Evolutionary conservation across 2,888 invertebrate species (phyloP), one percentile per base, ranked within the genome.

Genomic region (Metacarcinus magister): DNA sequence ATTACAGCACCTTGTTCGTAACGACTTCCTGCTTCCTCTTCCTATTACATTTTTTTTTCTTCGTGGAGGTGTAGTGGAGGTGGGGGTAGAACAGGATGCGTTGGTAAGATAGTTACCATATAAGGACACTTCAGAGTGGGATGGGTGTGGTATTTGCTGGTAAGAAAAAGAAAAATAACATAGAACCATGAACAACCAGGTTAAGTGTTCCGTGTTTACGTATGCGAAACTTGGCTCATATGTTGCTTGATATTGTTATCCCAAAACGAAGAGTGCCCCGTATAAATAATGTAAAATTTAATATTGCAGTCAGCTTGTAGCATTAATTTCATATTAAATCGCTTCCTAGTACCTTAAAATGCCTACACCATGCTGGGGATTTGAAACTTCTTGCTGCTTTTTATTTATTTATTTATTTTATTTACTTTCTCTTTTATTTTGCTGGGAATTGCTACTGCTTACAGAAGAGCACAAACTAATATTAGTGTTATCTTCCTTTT

Each of bases 21-120:
- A 32, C 32, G 13, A 82, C 82, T 82, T 82, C 82, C 82, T 82
- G 82, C 82, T 82, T 82, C 82, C 82, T 82, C 28, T 82, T 82
- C 82, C 82, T 32, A 8, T 8, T 82, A 32, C 10, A 2, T 82
- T 82, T 32, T 46, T 92, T 46, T 44, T 32, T 19, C 23, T 48
- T 46, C n/a, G n/a, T 43, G 48, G 43, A 0, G 91, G 91, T 67
- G 90, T 0, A 19, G 8, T 10, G 90, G 44, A 2, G 44, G 87
- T 87, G 87, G 32, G 90, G 43, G 16, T 67, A n/a, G 82, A 82
- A 82, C 32, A 32, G 82, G 28, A 28, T 28, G 28, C 32, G 32
- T 82, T 32, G n/a, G 82, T 82, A 32, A 32, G 82, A 32, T 82
- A 8, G 32, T 82, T 82, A 32, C 82, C 32, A 32, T 28, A 32